Evolutionary conservation across 1,140 invertebrate species (phyloP).

Genomic region (Diuraphis noxia): DNA sequence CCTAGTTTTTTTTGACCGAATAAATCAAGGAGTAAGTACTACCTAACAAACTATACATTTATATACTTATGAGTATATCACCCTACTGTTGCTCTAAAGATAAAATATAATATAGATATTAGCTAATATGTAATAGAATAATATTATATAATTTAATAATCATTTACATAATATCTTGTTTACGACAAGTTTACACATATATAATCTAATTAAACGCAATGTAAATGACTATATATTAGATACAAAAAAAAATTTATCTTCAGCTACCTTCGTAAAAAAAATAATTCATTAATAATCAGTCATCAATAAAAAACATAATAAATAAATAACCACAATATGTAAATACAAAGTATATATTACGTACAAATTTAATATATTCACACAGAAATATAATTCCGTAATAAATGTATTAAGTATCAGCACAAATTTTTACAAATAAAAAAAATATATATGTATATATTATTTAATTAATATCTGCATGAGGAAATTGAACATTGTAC

Average conservation of each 20-base stretch:
- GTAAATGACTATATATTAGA: background rate
- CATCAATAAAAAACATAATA: background rate
- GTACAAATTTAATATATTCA: background rate
- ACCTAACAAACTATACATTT: background rate
- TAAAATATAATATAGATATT: background rate
- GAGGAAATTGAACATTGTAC: background rate
- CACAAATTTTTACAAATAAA: background rate
- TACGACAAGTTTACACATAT: background rate
- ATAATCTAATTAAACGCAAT: background rate
- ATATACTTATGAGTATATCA: background rate
- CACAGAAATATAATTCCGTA: background rate
- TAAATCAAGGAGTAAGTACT: background rate
- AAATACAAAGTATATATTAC: background rate
- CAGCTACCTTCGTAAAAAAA: background rate
- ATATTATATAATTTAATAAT: background rate
- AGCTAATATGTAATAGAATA: background rate
- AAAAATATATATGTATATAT: no score
- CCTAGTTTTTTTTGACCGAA: background rate
- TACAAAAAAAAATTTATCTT: background rate
- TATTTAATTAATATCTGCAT: background rate
- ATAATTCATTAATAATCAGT: no score
- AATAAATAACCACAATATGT: background rate
- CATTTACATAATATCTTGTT: background rate
- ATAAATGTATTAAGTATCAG: background rate
- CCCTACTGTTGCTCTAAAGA: background rate